phyloP scores from a whole-genome alignment of 2,113 vertebrate genomes.

The Mugil cephalus region DNA sequence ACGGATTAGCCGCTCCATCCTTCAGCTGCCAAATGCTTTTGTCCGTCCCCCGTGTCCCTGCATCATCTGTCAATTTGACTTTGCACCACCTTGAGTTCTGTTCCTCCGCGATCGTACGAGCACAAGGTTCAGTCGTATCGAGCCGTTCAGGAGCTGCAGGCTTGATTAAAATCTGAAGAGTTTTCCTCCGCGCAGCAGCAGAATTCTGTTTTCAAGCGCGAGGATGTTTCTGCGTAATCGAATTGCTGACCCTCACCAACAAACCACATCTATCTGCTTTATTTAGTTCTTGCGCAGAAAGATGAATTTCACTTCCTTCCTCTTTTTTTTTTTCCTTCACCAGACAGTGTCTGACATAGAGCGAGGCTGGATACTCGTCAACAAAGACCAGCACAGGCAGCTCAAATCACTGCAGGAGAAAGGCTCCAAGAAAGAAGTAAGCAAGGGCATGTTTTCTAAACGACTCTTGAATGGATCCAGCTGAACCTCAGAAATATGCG shows the following conservation, averaged over 20 bases:
- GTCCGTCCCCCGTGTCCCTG: slow-evolving; percentile 2
- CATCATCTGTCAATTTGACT: slow-evolving; percentile 50
- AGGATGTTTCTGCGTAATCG: slow-evolving; percentile 22
- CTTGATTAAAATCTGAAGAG: slow-evolving; percentile 45
- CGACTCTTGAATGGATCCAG: slow-evolving; percentile 15
- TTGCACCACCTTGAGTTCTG: slow-evolving; percentile 30
- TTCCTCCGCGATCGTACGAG: slow-evolving; percentile 32
- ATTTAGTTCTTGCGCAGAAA: slow-evolving; percentile 28
- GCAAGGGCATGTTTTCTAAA: slow-evolving; percentile 13
- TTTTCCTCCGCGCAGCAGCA: slow-evolving; percentile 14
- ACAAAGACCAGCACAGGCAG: slow-evolving; percentile 97
- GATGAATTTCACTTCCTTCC: slow-evolving; percentile 23
- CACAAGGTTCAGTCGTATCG: slow-evolving; percentile 25
- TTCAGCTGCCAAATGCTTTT: slow-evolving; percentile 16
- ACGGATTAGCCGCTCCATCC: background rate
- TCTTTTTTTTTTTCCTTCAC: slow-evolving; percentile 32
- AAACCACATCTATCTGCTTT: background rate
- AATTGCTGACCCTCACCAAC: slow-evolving; percentile 20
- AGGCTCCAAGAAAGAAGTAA: slow-evolving; percentile 98
- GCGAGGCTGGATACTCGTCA: slow-evolving; percentile 95
- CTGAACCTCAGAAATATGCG: slow-evolving; percentile 12
- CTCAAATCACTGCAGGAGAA: slow-evolving; percentile 98
- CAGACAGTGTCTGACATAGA: slow-evolving; percentile 97
- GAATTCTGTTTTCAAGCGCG: slow-evolving; percentile 8
- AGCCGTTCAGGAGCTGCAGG: slow-evolving; percentile 21